phyloP scores from a whole-genome alignment of 1,140 invertebrate genomes.

The Bicyclus anynana region DNA sequence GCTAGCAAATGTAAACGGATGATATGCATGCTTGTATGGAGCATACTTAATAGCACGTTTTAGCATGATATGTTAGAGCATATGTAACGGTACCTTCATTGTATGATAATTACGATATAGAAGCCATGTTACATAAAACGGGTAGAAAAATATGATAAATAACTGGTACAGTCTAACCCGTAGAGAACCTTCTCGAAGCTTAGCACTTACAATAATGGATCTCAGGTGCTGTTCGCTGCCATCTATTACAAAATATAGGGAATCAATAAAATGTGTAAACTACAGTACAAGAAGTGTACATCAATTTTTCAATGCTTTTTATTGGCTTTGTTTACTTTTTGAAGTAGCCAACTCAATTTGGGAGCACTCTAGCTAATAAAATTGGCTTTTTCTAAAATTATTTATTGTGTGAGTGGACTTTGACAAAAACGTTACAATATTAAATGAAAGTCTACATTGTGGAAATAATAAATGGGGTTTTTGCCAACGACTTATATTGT shows the following conservation, averaged over 20 bases:
- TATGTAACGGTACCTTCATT: too few relatives aligned
- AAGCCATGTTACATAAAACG: background rate
- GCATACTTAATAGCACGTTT: too few relatives aligned
- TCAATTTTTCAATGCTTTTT: background rate
- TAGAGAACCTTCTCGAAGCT: background rate
- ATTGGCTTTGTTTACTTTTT: background rate
- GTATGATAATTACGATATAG: too few relatives aligned
- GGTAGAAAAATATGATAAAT: too few relatives aligned
- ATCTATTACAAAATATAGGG: constrained; percentile 11
- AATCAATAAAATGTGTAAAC: background rate
- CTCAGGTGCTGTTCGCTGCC: constrained; percentile 1
- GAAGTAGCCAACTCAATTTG: background rate
- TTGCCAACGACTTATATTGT: too few relatives aligned
- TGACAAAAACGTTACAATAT: background rate
- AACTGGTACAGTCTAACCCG: too few relatives aligned
- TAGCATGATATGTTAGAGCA: too few relatives aligned
- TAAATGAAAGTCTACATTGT: too few relatives aligned
- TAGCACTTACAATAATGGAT: constrained; percentile 9
- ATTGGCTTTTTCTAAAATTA: background rate
- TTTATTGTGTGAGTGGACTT: background rate
- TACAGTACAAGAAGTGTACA: background rate
- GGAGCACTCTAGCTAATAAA: background rate
- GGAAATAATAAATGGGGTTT: too few relatives aligned
- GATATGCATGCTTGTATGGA: too few relatives aligned
- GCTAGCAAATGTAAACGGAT: too few relatives aligned